Conservation (phyloP, 2,888 invertebrate genomes). For the Notocelia uddmanniana region DNA sequence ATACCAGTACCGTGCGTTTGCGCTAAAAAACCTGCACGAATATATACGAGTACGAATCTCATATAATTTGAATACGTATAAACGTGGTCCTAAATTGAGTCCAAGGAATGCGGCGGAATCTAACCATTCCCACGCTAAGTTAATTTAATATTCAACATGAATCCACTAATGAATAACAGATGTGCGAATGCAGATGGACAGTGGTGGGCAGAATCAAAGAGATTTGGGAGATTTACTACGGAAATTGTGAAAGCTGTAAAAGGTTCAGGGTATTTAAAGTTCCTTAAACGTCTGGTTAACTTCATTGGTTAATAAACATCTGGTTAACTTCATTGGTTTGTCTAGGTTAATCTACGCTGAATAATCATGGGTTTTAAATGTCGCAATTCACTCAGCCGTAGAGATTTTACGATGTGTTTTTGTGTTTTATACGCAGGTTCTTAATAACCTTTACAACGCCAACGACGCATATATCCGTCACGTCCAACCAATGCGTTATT, state of each 20-base stretch:
- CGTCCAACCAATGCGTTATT: too few relatives aligned
- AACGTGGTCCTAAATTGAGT: background rate
- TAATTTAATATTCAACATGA: constrained; percentile 31
- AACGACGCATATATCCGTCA: too few relatives aligned
- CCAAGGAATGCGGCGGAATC: constrained; percentile 18
- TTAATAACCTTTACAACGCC: too few relatives aligned
- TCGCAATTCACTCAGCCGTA: background rate
- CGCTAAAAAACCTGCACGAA: background rate
- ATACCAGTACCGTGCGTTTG: too few relatives aligned
- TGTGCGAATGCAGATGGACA: constrained; percentile 5
- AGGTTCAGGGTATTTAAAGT: background rate
- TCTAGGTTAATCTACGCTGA: constrained; percentile 3
- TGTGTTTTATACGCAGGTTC: too few relatives aligned
- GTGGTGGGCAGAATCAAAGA: constrained; percentile 9
- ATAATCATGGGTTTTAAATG: background rate
- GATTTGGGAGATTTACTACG: constrained; percentile 13
- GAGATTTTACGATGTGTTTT: background rate
- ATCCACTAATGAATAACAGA: constrained; percentile 10
- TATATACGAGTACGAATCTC: background rate
- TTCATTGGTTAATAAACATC: too few relatives aligned
- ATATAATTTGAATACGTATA: background rate
- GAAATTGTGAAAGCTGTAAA: background rate
- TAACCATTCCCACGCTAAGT: constrained; percentile 15
- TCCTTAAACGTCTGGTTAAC: constrained; percentile 13
- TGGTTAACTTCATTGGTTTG: constrained; percentile 3